Percentiles rank a stretch among this genome's conserved stretches.
Conservation (phyloP, 2,113 vertebrate species). For the Brachypodius melanocephalos region DNA sequence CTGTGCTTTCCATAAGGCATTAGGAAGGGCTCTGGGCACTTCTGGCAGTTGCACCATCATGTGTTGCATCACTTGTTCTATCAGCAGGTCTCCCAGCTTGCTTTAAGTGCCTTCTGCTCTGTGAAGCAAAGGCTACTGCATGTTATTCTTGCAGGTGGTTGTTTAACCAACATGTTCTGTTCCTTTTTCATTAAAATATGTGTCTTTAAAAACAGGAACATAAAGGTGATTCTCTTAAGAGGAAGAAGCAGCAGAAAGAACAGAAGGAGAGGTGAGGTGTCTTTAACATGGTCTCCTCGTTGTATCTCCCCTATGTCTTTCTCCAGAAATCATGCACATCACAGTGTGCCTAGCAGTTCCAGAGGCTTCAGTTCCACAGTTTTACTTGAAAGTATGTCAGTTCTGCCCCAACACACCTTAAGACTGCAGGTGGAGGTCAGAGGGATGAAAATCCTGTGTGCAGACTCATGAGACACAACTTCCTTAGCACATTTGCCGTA, state of each 20-base stretch:
- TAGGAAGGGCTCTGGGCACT: background rate
- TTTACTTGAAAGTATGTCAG: background rate
- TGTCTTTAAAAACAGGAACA: slow-evolving; percentile 54
- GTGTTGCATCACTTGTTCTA: background rate
- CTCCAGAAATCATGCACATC: background rate
- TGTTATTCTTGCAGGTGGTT: background rate
- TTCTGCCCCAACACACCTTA: background rate
- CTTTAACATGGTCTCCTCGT: background rate
- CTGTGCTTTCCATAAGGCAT: background rate
- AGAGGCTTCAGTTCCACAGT: background rate
- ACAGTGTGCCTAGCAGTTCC: background rate
- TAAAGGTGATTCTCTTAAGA: slow-evolving; percentile 73
- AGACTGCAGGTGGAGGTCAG: background rate
- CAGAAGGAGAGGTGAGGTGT: slow-evolving; percentile 75
- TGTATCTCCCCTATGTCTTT: background rate
- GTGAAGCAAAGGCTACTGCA: rapidly evolving
- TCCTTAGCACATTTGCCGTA: background rate
- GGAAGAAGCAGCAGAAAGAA: slow-evolving; percentile 75
- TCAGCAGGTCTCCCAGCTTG: background rate
- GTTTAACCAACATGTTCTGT: background rate
- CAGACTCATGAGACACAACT: background rate
- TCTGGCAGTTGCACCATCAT: background rate
- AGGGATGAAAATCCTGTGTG: background rate
- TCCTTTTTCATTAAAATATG: background rate
- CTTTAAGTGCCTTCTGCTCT: background rate